Conservation (phyloP, 2,888 invertebrate genomes). For the Boloria euphrosyne region DNA sequence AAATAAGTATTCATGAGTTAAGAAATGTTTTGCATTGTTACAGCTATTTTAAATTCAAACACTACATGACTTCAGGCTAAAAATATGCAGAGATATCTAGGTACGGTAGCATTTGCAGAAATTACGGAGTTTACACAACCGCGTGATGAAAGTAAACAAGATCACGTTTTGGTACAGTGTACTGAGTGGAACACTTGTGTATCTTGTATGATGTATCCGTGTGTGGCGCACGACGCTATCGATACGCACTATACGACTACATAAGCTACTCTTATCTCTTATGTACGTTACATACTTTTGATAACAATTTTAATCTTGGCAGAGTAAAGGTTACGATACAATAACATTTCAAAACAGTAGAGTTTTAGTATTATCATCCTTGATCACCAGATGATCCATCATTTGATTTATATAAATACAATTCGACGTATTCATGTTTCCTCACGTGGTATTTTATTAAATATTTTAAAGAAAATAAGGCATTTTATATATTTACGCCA, state of each 20-base stretch:
- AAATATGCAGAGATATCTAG: conserved; percentile 13
- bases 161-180: conserved; percentile 21
- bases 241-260: too few relatives aligned
- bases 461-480: not conserved
- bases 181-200: not conserved
- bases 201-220: conserved; percentile 3
- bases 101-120: conserved; percentile 9
- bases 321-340: too few relatives aligned
- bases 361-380: too few relatives aligned
- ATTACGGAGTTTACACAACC: conserved; percentile 4
- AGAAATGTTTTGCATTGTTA: not conserved
- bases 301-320: too few relatives aligned
- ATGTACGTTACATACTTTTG: too few relatives aligned
- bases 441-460: too few relatives aligned
- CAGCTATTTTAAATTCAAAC: not conserved
- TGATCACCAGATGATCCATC: too few relatives aligned
- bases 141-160: conserved; percentile 18
- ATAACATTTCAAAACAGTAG: too few relatives aligned
- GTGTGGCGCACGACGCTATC: not conserved
- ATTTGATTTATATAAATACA: too few relatives aligned
- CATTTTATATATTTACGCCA: not conserved
- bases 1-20: too few relatives aligned
- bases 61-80: not conserved
- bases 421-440: too few relatives aligned
- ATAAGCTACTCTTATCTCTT: too few relatives aligned